Conservation (phyloP, 2,797 vertebrate species). For the Rhinichthys osculus region DNA sequence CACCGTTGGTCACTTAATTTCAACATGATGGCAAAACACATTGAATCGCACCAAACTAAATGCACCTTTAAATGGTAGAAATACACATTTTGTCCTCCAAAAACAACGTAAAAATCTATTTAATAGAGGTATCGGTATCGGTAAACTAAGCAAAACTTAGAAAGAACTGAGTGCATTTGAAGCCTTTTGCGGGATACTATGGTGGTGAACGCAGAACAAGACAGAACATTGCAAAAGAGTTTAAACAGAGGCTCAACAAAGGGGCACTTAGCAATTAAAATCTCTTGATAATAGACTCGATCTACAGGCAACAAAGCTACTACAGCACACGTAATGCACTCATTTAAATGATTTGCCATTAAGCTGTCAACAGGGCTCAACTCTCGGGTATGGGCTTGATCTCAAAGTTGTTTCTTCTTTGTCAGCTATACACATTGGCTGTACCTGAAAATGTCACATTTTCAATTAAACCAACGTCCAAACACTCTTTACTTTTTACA, state of each 20-base stretch:
- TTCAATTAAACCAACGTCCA: background rate
- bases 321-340: slow-evolving; percentile 25
- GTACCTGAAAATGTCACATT: background rate
- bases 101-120: too few species aligned
- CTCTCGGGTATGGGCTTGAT: background rate
- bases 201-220: background rate
- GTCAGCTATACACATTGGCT: background rate
- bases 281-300: slow-evolving; percentile 34
- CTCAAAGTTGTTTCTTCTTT: background rate
- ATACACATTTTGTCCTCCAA: too few species aligned
- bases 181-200: slow-evolving; percentile 10
- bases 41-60: too few species aligned
- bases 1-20: too few species aligned
- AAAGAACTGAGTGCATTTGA: background rate
- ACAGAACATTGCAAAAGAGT: slow-evolving; percentile 18
- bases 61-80: too few species aligned
- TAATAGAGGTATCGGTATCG: too few species aligned
- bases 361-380: slow-evolving; percentile 38
- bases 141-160: background rate
- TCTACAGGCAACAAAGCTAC: slow-evolving; percentile 35
- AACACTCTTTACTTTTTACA: background rate
- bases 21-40: too few species aligned
- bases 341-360: slow-evolving; percentile 36
- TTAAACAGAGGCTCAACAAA: slow-evolving; percentile 24
- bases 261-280: slow-evolving; percentile 39